These are phyloP conservation scores for Hyposoter dolosus DNA, from an alignment of 2,888 invertebrate genomes.

Conservation along the genomic window DNA sequence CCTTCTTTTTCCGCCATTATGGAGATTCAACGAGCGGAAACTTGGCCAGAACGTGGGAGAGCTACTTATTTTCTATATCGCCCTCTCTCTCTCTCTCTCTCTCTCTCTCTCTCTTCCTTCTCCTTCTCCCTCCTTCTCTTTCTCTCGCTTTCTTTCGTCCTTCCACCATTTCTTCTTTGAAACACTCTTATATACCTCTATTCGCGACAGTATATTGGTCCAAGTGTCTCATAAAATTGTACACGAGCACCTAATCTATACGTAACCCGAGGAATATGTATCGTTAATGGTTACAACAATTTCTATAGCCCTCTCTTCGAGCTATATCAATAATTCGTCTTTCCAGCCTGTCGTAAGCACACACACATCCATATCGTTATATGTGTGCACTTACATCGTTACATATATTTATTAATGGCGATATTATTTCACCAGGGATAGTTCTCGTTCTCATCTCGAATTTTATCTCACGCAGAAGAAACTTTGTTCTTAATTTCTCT, in stretches of 20 bases:
- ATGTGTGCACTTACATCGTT: neutral
- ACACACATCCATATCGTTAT: neutral
- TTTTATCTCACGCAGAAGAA: neutral
- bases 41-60: slow-evolving; percentile 56
- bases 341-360: neutral
- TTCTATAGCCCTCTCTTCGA: slow-evolving; percentile 30
- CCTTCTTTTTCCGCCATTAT: slow-evolving; percentile 57
- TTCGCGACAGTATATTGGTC: slow-evolving; percentile 42
- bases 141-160: slow-evolving; percentile 2
- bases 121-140: neutral
- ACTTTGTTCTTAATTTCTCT: neutral
- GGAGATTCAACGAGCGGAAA: slow-evolving; percentile 66
- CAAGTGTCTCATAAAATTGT: slow-evolving; percentile 57
- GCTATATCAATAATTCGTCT: slow-evolving; percentile 46
- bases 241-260: slow-evolving; percentile 25
- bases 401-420: neutral
- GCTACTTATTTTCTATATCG: slow-evolving; percentile 52
- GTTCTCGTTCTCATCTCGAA: slow-evolving; percentile 28
- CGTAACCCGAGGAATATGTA: slow-evolving; percentile 43
- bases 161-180: slow-evolving; percentile 7
- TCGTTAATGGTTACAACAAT: slow-evolving; percentile 60
- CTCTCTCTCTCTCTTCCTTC: neutral
- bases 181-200: slow-evolving; percentile 27
- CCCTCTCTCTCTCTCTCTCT: slow-evolving; percentile 17
- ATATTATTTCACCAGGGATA: slow-evolving; percentile 40